phyloP scores from a whole-genome alignment of 2,113 vertebrate genomes.

The Apistogramma diplotaenia region DNA sequence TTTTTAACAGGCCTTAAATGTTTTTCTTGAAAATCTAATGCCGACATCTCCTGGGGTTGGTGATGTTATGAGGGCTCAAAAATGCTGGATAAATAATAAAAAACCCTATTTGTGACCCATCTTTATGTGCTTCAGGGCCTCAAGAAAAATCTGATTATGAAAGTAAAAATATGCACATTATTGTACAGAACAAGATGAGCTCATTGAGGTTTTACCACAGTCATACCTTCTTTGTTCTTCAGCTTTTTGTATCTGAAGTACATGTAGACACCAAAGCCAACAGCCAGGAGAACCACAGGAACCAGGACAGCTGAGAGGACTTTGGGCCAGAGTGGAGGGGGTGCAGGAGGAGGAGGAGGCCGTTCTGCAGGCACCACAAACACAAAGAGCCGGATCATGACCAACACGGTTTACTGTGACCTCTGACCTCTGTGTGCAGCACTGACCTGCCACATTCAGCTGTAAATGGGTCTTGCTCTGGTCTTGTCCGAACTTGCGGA shows the following conservation, averaged over 20 bases:
- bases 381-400: background rate
- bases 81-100: too few relatives aligned
- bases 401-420: background rate
- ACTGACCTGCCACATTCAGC: accelerated
- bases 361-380: background rate
- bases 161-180: too few relatives aligned
- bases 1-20: too few relatives aligned
- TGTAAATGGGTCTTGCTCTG: background rate
- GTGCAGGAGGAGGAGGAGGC: background rate
- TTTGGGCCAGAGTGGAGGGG: background rate
- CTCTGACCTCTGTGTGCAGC: background rate
- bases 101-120: too few relatives aligned
- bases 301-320: accelerated
- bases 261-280: background rate
- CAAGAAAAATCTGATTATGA: too few relatives aligned
- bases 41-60: too few relatives aligned
- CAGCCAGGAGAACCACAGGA: background rate
- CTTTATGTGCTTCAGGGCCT: too few relatives aligned
- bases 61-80: too few relatives aligned
- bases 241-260: background rate
- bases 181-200: too few relatives aligned
- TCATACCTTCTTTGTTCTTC: background rate
- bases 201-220: too few relatives aligned
- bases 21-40: too few relatives aligned
- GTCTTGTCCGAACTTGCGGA: background rate